phyloP scores from a whole-genome alignment of 1,140 invertebrate species.

The Drosophila saltans region DNA sequence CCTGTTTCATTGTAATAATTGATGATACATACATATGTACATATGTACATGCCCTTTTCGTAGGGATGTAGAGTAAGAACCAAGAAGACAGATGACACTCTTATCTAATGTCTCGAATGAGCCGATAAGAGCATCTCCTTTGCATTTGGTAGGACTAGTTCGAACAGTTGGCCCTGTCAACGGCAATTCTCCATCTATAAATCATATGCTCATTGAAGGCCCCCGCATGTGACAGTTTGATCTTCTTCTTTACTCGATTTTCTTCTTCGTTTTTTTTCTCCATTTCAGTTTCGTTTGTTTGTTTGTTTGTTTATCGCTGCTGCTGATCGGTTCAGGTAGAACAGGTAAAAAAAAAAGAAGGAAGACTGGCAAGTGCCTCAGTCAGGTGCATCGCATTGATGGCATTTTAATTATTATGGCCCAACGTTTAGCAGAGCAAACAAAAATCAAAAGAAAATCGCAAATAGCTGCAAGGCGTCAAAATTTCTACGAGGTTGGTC shows the following conservation, averaged over 20 bases:
- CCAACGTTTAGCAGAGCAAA: slow-evolving; percentile 51
- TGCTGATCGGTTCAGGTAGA: slow-evolving; percentile 48
- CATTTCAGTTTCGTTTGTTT: slow-evolving; percentile 23
- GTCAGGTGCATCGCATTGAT: slow-evolving; percentile 67
- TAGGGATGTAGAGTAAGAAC: slow-evolving; percentile 1
- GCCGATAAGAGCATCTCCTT: slow-evolving; percentile 35
- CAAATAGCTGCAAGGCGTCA: slow-evolving; percentile 73
- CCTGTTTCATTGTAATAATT: not conserved
- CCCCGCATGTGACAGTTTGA: slow-evolving; percentile 60
- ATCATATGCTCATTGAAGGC: slow-evolving; percentile 68
- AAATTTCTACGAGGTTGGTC: slow-evolving; percentile 59
- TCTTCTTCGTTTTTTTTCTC: slow-evolving; percentile 4
- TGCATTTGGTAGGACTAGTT: not conserved
- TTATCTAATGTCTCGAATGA: slow-evolving; percentile 37
- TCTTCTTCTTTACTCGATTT: not conserved
- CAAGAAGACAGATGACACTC: slow-evolving; percentile 40
- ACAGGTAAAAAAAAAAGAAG: slow-evolving; percentile 27
- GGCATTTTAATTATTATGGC: slow-evolving; percentile 70
- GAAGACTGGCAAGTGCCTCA: slow-evolving; percentile 23
- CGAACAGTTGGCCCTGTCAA: slow-evolving; percentile 53
- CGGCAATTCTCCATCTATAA: slow-evolving; percentile 45
- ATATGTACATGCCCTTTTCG: not conserved
- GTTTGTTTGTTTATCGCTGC: slow-evolving; percentile 51
- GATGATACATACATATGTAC: not conserved
- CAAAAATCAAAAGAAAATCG: slow-evolving; percentile 30